A percentile compares a stretch with the other conserved stretches of the same genome.
Conservation (phyloP, 1,140 invertebrate species). For the Apis florea region DNA sequence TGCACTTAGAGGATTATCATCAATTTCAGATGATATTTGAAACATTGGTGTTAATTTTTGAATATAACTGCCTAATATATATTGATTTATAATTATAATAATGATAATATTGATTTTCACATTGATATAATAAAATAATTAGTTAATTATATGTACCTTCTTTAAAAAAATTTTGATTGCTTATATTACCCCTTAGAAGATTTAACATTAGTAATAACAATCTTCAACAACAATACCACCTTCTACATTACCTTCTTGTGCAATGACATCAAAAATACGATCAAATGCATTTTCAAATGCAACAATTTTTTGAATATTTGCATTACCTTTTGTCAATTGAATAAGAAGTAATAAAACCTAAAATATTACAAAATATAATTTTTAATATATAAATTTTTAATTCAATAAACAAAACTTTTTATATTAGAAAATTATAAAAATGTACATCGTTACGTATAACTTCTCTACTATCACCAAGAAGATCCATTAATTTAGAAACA, state of each 20-base stretch:
- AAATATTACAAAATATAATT: slow-evolving; percentile 37
- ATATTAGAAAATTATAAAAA: slow-evolving; percentile 25
- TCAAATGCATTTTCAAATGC: slow-evolving; percentile 99
- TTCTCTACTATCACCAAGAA: slow-evolving; percentile 95
- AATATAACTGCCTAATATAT: slow-evolving; percentile 88
- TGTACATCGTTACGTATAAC: slow-evolving; percentile 96
- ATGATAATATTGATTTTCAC: slow-evolving; percentile 33
- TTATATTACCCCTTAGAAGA: slow-evolving; percentile 96
- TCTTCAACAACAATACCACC: slow-evolving; percentile 99
- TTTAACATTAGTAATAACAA: slow-evolving; percentile 97
- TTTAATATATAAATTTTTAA: not conserved
- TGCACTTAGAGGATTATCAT: slow-evolving; percentile 83
- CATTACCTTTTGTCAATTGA: slow-evolving; percentile 96
- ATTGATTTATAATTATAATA: no score
- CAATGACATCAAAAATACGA: slow-evolving; percentile 95
- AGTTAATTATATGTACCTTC: slow-evolving; percentile 84
- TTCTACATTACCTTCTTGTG: slow-evolving; percentile 95
- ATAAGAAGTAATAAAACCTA: slow-evolving; percentile 94
- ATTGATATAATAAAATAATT: not conserved
- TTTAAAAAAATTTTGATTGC: slow-evolving; percentile 99
- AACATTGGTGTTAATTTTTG: slow-evolving; percentile 94
- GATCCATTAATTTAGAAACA: slow-evolving; percentile 98
- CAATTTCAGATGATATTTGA: slow-evolving; percentile 85
- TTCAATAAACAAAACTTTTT: slow-evolving; percentile 1
- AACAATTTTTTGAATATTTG: slow-evolving; percentile 99